Base-by-base conservation (phyloP, 2,888 invertebrate species). In the Troides helena region DNA sequence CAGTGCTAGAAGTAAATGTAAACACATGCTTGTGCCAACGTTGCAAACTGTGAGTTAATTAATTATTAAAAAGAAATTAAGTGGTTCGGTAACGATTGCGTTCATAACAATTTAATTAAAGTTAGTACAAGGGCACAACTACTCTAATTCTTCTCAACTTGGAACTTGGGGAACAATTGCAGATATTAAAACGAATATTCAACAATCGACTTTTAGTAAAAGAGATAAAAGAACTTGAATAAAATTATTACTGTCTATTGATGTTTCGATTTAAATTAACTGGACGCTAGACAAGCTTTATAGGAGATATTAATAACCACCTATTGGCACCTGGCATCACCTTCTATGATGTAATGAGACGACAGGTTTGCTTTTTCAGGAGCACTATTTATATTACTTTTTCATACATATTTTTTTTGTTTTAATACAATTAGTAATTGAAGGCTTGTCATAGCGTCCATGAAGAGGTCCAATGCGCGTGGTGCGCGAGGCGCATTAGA, bases 11-110 rank as follows among this genome's bases (percentile, higher is more conserved):
- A 85, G 83, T 80, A 66, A 67, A 60, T 62, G 57, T 56, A 85
- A 46, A 86, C 85, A 85, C 92, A 92, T 92, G 92, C 92, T 90
- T 91, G 92, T 90, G 86, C 81, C 36, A 39, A 83, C 81, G 84
- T 87, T 89, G 88, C 92, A 88, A 82, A 87, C 83, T 81, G 88
- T 89, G 89, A 81, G 76, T 90, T 90, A 90, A 87, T 86, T 83
- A 82, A 87, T 86, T 83, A 82, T 78, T 74, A 64, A 76, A 74
- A 79, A 81, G 30, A 80, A 79, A 78, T 77, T 74, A 75, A 74
- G 71, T 69, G 64, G 67, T 70, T 69, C 69, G 69, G 65, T 46
- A 46, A 71, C 65, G 67, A 70, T 67, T 65, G 39, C 66, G 69
- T 61, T 66, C 70, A 62, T 68, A 67, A 63, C 66, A 67, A 43